Base-by-base conservation (phyloP, 2,888 invertebrate species). In the Bombylius major region DNA sequence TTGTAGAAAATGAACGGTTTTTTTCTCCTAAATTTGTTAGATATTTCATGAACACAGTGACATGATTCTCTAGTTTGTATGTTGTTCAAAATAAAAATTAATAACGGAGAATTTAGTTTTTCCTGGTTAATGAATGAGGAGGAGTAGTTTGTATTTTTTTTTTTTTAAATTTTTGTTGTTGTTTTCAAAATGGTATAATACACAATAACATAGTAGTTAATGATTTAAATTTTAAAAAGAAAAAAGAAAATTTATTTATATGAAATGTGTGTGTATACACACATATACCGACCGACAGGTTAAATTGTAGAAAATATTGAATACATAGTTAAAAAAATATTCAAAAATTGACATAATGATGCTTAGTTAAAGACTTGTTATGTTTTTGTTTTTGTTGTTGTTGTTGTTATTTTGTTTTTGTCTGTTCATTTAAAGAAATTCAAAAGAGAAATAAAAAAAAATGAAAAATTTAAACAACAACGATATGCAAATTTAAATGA, bases 31-130 rank as follows among this genome's bases (percentile, higher is more conserved):
- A 23, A 23, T 23, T 23, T 23, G 23, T 23, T 23, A 23, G 23
- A 36, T 42, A 51, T 55, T 58, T 57, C 56, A 55, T 54, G 55
- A 57, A 54, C 56, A 58, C 50, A 54, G 53, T 56, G 58, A 56
- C 58, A 56, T 60, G 56, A 58, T 53, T 56, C 50, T 55, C 50
- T 51, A 48, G 47, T 55, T 50, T 39, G 11, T 39, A 39, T 48
- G 39, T 42, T 11, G 39, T 42, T 11, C 23, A 23, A 23, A 50
- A 32, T 36, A 39, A 54, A 55, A 54, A 55, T 56, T 58, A 56
- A 53, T 56, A 59, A 59, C 59, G 56, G 59, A 56, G 56, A 50
- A 51, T 48, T 47, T 46, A 51, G 51, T 55, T 55, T 46, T 31
- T 11, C 31, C 46, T 51, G 50, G 50, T 55, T 50, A 55, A 55